phyloP scores from a whole-genome alignment of 2,113 vertebrate species.

The Electrona antarctica region DNA sequence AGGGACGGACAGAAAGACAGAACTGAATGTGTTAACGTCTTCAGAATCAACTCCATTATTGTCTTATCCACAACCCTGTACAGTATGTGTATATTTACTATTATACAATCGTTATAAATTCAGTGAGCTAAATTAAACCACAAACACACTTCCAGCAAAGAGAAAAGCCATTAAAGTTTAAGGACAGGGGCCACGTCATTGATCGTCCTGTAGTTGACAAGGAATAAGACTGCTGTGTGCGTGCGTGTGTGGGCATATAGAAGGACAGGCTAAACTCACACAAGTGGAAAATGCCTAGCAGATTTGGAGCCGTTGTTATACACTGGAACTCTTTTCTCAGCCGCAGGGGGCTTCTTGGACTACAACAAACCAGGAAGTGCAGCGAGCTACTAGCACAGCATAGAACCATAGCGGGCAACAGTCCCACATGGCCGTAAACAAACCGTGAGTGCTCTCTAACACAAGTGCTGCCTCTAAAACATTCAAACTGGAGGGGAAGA shows the following conservation, averaged over 20 bases:
- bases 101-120: slow-evolving; percentile 64
- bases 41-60: neutral
- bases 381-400: neutral
- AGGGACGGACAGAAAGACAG: too few species aligned
- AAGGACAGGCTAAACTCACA: neutral
- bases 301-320: neutral
- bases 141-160: slow-evolving; percentile 57
- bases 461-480: too few species aligned
- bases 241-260: slow-evolving; percentile 8
- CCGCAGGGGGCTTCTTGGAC: neutral
- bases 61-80: slow-evolving; percentile 32
- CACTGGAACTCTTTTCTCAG: neutral
- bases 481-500: too few species aligned
- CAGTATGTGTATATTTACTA: slow-evolving; percentile 35
- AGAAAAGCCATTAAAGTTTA: slow-evolving; percentile 67
- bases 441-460: too few species aligned
- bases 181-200: slow-evolving; percentile 52
- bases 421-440: neutral
- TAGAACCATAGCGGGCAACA: neutral
- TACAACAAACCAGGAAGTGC: neutral
- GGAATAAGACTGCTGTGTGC: slow-evolving; percentile 42
- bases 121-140: slow-evolving; percentile 69
- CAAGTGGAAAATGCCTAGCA: neutral
- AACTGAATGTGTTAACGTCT: too few species aligned
- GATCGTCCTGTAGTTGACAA: slow-evolving; percentile 47